Conservation (phyloP, 2,113 vertebrate genomes). For the Apaloderma vittatum region DNA sequence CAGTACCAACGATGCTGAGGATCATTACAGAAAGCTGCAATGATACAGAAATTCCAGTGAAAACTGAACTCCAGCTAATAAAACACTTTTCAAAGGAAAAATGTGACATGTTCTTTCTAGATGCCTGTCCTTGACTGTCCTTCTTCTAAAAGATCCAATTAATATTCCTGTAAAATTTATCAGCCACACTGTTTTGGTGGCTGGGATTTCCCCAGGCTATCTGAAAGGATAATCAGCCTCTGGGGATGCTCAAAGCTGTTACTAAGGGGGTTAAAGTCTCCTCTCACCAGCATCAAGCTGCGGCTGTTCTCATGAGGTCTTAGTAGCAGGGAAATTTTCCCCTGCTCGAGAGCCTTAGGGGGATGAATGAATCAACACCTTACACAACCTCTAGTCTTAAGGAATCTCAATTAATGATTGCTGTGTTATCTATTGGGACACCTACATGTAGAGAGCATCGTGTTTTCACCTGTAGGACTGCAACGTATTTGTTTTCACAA, state of each 20-base stretch:
- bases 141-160: constrained; percentile 42
- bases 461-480: neutral
- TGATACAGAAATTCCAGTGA: neutral
- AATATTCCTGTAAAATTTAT: neutral
- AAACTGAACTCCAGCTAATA: neutral
- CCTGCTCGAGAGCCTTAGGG: neutral
- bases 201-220: neutral
- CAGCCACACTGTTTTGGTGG: neutral
- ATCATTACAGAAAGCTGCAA: neutral
- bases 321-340: neutral
- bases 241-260: neutral
- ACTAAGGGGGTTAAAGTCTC: neutral
- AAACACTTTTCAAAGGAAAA: neutral
- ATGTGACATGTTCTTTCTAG: neutral
- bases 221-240: neutral
- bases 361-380: neutral
- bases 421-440: neutral
- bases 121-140: constrained; percentile 26
- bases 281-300: fast-evolving
- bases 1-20: neutral
- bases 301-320: neutral
- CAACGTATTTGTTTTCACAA: neutral
- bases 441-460: neutral
- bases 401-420: neutral
- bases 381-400: neutral